Percentiles rank a stretch among this genome's conserved stretches.
phyloP scores from a whole-genome alignment of 1,140 invertebrate species.

The Calephelis nemesis region DNA sequence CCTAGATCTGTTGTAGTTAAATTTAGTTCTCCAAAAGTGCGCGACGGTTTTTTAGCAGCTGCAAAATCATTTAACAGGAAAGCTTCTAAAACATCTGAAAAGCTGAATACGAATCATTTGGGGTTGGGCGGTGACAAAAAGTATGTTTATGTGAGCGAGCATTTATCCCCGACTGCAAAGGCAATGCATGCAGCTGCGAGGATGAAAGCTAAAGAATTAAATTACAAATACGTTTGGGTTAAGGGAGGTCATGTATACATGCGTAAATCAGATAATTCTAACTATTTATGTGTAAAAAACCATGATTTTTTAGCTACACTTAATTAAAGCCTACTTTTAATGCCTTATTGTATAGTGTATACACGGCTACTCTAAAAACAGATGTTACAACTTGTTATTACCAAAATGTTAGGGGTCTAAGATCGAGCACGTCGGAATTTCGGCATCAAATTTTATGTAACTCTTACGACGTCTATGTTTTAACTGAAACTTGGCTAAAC shows the following conservation, averaged over 20 bases:
- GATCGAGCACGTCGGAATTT: background rate
- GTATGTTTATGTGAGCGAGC: slow-evolving; percentile 29
- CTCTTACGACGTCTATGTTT: slow-evolving; percentile 27
- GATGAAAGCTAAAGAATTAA: no score
- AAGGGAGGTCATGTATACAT: slow-evolving; percentile 28
- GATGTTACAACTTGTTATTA: background rate
- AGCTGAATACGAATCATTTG: slow-evolving; percentile 18
- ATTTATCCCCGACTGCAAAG: slow-evolving; percentile 30
- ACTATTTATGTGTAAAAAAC: slow-evolving; percentile 17
- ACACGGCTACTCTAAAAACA: background rate
- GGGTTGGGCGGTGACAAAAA: slow-evolving; percentile 19
- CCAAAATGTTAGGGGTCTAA: slow-evolving; percentile 1
- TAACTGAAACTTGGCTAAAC: slow-evolving; percentile 35
- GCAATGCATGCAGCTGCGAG: slow-evolving; percentile 31
- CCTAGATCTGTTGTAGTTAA: slow-evolving; percentile 17
- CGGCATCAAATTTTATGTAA: slow-evolving; percentile 8
- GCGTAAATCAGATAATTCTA: slow-evolving; percentile 16
- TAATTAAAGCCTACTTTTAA: background rate
- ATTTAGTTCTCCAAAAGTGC: slow-evolving; percentile 17
- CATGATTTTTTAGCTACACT: slow-evolving; percentile 2
- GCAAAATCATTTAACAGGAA: slow-evolving; percentile 7
- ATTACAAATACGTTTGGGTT: slow-evolving; percentile 32
- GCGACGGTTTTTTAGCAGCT: slow-evolving; percentile 19
- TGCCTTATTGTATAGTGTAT: background rate
- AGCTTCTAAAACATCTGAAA: slow-evolving; percentile 5